Evolutionary conservation across 2,797 vertebrate species (phyloP).

Genomic region (Falco cherrug): DNA sequence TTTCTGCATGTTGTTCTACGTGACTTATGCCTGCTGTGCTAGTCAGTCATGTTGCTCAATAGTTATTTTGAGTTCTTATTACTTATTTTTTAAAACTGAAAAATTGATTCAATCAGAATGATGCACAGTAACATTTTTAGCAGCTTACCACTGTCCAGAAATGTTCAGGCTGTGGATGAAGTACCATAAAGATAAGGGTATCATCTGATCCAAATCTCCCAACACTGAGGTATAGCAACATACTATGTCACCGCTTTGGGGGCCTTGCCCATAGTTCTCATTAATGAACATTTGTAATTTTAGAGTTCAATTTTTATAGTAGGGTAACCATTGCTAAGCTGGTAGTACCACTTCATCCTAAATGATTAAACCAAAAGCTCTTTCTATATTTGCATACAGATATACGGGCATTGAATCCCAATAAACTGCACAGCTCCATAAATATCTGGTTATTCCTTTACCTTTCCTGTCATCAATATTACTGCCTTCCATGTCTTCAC

Average conservation of each 20-base stretch:
- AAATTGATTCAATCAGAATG: background rate
- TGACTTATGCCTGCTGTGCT: conserved; percentile 38
- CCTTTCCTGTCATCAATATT: background rate
- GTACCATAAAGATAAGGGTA: background rate
- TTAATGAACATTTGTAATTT: background rate
- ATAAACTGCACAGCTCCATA: background rate
- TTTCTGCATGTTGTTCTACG: conserved; percentile 13
- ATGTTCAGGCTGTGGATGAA: background rate
- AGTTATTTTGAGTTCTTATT: conserved; percentile 9
- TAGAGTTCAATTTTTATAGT: conserved; percentile 6
- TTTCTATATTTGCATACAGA: background rate
- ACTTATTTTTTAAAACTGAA: background rate
- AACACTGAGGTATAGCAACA: background rate
- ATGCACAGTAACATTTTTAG: background rate
- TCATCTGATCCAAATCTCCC: background rate
- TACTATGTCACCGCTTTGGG: background rate
- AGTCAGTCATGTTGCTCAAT: conserved; percentile 20
- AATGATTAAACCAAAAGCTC: conserved; percentile 23
- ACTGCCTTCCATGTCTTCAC: background rate
- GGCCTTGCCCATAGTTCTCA: background rate
- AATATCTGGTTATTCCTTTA: background rate
- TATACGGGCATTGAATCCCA: background rate
- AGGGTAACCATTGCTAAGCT: conserved; percentile 11
- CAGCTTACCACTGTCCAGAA: background rate
- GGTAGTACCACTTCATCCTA: background rate